Conservation (phyloP, 2,113 vertebrate species). For the Petrocephalus zakoni region DNA sequence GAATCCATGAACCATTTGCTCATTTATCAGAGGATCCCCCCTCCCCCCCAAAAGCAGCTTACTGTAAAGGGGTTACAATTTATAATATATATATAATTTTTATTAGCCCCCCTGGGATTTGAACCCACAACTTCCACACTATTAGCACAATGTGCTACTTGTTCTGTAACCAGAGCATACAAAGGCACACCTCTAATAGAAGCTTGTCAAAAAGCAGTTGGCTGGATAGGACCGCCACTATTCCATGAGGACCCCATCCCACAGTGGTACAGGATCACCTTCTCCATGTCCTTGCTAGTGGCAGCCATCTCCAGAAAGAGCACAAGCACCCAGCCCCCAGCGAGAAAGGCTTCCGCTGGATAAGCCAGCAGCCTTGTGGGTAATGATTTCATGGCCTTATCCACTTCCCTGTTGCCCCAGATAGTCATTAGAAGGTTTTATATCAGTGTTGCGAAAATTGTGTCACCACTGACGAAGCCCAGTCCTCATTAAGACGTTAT, state of each 20-base stretch:
- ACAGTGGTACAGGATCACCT: not conserved
- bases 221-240: not conserved
- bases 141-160: not conserved
- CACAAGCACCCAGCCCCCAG: not conserved
- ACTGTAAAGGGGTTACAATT: not conserved
- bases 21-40: not conserved
- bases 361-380: not conserved
- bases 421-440: not conserved
- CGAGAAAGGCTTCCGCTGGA: not conserved
- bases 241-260: not conserved
- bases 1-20: not conserved
- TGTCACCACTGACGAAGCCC: not conserved
- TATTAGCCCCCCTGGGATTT: not conserved
- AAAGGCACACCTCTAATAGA: not conserved
- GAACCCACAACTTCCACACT: not conserved
- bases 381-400: not conserved
- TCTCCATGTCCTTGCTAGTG: not conserved
- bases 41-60: not conserved
- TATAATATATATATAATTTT: too few relatives aligned
- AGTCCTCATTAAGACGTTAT: not conserved
- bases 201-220: not conserved
- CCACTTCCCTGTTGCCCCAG: not conserved
- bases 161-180: not conserved
- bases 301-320: not conserved
- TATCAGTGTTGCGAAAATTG: not conserved